phyloP scores from a whole-genome alignment of 2,113 vertebrate species.

The Barbus barbus region DNA sequence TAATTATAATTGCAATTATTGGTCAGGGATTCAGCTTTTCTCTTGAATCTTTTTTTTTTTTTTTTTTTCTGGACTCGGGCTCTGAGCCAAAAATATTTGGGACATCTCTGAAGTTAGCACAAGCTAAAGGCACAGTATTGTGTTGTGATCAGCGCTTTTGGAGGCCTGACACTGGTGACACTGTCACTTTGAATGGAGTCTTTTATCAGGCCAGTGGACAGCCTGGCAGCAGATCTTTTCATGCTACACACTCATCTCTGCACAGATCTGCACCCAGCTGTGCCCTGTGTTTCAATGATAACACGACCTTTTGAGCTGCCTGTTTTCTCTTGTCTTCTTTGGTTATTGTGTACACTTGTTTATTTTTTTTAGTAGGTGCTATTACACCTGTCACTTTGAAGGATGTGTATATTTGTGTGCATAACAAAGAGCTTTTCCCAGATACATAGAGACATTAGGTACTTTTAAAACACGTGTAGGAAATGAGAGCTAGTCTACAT shows the following conservation, averaged over 20 bases:
- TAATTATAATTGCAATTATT: not conserved
- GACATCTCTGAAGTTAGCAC: not conserved
- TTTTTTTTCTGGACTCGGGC: no score
- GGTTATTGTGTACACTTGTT: not conserved
- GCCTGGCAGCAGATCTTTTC: not conserved
- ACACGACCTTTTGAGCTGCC: not conserved
- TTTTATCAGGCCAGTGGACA: constrained; percentile 47
- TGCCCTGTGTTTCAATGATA: constrained; percentile 9
- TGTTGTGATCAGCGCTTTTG: constrained; percentile 44
- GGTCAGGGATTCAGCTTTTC: constrained; percentile 19
- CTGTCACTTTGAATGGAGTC: constrained; percentile 48
- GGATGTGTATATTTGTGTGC: no score
- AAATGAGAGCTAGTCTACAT: not conserved
- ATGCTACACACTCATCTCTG: constrained; percentile 17
- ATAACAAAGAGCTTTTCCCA: not conserved
- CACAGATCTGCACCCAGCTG: constrained; percentile 1
- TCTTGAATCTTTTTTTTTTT: no score
- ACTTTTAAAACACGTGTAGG: not conserved
- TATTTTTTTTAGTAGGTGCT: not conserved
- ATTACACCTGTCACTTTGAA: not conserved
- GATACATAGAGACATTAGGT: not conserved
- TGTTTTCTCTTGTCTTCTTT: not conserved
- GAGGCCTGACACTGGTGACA: constrained; percentile 38
- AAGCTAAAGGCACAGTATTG: constrained; percentile 29
- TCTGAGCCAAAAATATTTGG: constrained; percentile 12